phyloP scores from a whole-genome alignment of 2,888 invertebrate species.

The Macrosiphum euphorbiae region DNA sequence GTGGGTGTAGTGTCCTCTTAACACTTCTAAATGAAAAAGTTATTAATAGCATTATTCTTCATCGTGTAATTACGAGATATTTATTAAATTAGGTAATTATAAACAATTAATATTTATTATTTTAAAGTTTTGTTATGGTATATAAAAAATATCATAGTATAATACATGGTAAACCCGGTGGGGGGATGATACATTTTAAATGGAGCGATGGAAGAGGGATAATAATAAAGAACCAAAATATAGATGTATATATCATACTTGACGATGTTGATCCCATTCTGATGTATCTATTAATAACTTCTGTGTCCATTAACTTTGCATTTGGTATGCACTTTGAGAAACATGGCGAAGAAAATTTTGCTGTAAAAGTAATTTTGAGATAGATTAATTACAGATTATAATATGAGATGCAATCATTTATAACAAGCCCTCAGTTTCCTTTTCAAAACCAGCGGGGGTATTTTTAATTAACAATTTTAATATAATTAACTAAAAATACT shows the following conservation, averaged over 20 bases:
- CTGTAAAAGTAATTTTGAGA: slow-evolving; percentile 14
- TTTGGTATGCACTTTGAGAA: neutral
- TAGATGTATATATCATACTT: neutral
- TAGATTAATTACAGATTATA: neutral
- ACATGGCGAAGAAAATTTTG: slow-evolving; percentile 33
- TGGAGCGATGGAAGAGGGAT: too few species aligned
- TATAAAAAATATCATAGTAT: too few species aligned
- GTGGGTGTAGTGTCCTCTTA: too few species aligned
- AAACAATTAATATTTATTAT: too few species aligned
- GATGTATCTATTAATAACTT: slow-evolving; percentile 38
- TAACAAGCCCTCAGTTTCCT: neutral
- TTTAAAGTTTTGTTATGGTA: too few species aligned
- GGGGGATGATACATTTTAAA: too few species aligned
- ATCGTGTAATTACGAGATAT: too few species aligned
- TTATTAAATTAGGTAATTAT: too few species aligned
- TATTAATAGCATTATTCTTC: too few species aligned
- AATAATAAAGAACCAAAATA: neutral
- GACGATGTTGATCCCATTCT: slow-evolving; percentile 21
- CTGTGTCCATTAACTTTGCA: slow-evolving; percentile 35
- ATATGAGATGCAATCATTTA: neutral
- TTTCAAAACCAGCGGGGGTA: neutral
- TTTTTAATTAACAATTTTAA: neutral
- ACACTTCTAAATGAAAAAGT: too few species aligned
- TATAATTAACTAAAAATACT: neutral
- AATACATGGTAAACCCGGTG: too few species aligned